Evolutionary conservation across 2,888 invertebrate species (phyloP), one percentile per base, ranked within the genome.

Genomic region (Thymelicus sylvestris): DNA sequence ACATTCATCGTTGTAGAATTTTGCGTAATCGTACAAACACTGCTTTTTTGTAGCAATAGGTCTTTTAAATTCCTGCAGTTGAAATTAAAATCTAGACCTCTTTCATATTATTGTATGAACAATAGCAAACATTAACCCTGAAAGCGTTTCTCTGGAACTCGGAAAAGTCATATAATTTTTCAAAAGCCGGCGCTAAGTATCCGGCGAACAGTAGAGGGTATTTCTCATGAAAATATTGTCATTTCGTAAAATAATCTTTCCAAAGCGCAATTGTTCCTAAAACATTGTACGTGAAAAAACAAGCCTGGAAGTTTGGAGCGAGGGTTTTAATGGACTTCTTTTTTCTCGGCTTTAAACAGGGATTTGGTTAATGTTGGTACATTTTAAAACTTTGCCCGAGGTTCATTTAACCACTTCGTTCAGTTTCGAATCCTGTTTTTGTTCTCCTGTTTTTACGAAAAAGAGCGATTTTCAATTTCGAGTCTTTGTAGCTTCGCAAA

Each of bases 211-310:
- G 68, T 62, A 31, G 68, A 68, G 8, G 52, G 61, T 52, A 67
- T 62, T 62, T 63, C 68, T 68, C 55, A 47, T 68, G 44, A 64
- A 64, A 69, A 70, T 64, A 59, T 70, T 65, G 57, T 70, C 69
- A 48, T 70, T 70, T 41, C 59, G 59, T 60, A 69, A 60, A 60
- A 70, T 70, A 50, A 70, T 61, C 60, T 60, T 66, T 48, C 60
- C 57, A 71, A 68, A 69, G 68, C 66, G 55, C 71, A 73, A 74
- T 72, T 67, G 71, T 71, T 71, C 60, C 72, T 71, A 55, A 74
- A 73, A 61, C 69, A 59, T 66, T 68, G 68, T 60, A 55, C 52
- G 61, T 66, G 52, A 57, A 67, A 72, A 72, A 71, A 67, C 66
- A 66, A 19, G 66, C 61, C 39, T 10, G 64, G 12, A 71, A 67